phyloP scores from a whole-genome alignment of 2,888 invertebrate genomes.

The Drosophila setosimentum region DNA sequence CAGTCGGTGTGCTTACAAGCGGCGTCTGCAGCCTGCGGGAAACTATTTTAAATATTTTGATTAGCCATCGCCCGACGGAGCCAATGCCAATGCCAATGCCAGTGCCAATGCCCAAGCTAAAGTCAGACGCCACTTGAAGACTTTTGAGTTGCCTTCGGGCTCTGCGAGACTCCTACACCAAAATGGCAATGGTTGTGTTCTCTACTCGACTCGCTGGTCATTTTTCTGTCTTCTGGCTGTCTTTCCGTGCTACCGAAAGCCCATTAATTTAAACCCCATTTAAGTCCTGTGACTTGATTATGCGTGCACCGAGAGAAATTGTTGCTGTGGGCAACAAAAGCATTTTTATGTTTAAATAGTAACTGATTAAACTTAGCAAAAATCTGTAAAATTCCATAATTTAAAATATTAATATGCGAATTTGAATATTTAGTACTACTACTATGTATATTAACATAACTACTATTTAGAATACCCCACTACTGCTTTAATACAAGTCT shows the following conservation, averaged over 20 bases:
- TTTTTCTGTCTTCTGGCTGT: constrained; percentile 20
- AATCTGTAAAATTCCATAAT: neutral
- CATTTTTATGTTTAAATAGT: neutral
- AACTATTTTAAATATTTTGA: constrained; percentile 75
- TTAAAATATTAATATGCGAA: neutral
- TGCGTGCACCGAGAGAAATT: constrained; percentile 34
- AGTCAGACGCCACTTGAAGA: constrained; percentile 62
- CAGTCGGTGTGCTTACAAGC: constrained; percentile 13
- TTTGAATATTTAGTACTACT: neutral
- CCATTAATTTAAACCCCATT: constrained; percentile 59
- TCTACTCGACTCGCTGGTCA: constrained; percentile 7
- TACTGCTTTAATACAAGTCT: neutral
- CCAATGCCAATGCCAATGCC: constrained; percentile 1
- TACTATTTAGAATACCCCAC: no score
- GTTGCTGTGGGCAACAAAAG: neutral
- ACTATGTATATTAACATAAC: neutral
- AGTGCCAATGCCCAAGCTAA: constrained; percentile 4
- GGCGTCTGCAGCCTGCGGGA: constrained; percentile 46
- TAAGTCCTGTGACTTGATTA: constrained; percentile 38
- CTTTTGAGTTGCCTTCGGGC: constrained; percentile 3
- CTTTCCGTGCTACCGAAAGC: constrained; percentile 57
- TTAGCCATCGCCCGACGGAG: constrained; percentile 50
- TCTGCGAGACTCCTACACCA: constrained; percentile 51
- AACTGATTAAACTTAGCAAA: neutral
- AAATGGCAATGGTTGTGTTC: constrained; percentile 17